Percentiles rank a stretch among this genome's conserved stretches.
These are phyloP conservation scores for Trichacis sp. DNA, from an alignment of 2,888 invertebrate species.

Conservation along the genomic window DNA sequence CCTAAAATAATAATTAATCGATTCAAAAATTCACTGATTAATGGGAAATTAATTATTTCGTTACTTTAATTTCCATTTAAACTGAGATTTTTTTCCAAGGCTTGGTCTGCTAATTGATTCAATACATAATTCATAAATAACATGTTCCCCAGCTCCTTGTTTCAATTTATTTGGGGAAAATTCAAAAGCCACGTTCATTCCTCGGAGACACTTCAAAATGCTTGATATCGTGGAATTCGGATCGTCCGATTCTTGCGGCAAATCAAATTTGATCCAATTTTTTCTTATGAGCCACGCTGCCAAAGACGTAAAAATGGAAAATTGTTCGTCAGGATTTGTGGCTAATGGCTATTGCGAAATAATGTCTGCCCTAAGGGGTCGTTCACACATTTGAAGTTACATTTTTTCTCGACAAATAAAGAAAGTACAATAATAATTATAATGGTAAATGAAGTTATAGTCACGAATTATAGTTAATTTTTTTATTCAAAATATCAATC, in stretches of 20 bases:
- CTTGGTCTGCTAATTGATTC: conserved; percentile 86
- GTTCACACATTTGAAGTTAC: too few species aligned
- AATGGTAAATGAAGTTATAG: too few species aligned
- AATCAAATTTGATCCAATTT: conserved; percentile 84
- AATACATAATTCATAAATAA: conserved; percentile 88
- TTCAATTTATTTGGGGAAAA: conserved; percentile 94
- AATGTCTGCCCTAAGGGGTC: too few species aligned
- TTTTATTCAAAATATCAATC: too few species aligned
- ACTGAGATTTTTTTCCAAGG: conserved; percentile 78
- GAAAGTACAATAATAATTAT: conserved; percentile 4
- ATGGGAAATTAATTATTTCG: too few species aligned
- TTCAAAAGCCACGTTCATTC: conserved; percentile 83
- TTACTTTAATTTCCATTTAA: conserved; percentile 81
- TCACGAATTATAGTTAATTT: too few species aligned
- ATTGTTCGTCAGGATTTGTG: conserved; percentile 97
- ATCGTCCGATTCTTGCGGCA: conserved; percentile 97
- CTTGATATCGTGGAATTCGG: conserved; percentile 91
- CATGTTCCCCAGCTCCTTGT: conserved; percentile 92
- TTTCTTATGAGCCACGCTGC: conserved; percentile 95
- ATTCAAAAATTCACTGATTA: too few species aligned
- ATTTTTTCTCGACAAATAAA: too few species aligned
- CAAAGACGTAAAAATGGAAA: conserved; percentile 90
- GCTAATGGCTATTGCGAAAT: conserved; percentile 86
- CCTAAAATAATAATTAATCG: too few species aligned
- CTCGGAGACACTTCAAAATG: conserved; percentile 84